phyloP scores from a whole-genome alignment of 1,140 invertebrate species.

The Drosophila bocqueti region DNA sequence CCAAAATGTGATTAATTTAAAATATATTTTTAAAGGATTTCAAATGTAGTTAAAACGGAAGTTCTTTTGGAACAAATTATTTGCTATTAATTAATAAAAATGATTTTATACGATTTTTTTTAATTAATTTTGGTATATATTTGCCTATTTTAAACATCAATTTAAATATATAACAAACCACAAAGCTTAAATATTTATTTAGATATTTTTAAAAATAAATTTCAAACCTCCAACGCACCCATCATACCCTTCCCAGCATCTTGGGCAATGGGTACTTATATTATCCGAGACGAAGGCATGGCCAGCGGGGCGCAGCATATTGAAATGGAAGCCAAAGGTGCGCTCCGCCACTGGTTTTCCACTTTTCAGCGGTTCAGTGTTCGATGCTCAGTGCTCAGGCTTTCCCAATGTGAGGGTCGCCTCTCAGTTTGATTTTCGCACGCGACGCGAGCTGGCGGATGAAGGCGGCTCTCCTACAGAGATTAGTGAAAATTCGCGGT shows the following conservation, averaged over 20 bases:
- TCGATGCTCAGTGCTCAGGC: constrained; percentile 1
- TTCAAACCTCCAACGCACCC: background rate
- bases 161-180: no score
- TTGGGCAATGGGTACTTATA: background rate
- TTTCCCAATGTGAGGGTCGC: constrained; percentile 61
- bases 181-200: no score
- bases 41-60: no score
- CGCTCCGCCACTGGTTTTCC: constrained; percentile 39
- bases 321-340: constrained; percentile 63
- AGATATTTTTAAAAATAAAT: no score
- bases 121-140: no score
- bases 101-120: no score
- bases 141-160: no score
- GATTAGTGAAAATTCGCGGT: constrained; percentile 16
- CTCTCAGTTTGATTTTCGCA: constrained; percentile 66
- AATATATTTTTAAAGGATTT: no score
- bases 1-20: no score
- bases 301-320: constrained; percentile 47
- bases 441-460: constrained; percentile 45
- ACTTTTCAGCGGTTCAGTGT: constrained; percentile 42
- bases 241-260: constrained; percentile 4
- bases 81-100: no score
- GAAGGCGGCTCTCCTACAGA: constrained; percentile 7
- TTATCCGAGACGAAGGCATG: constrained; percentile 9
- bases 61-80: no score